A percentile compares a stretch with the other conserved stretches of the same genome.
phyloP scores from a whole-genome alignment of 2,113 vertebrate genomes.

The Sander vitreus region DNA sequence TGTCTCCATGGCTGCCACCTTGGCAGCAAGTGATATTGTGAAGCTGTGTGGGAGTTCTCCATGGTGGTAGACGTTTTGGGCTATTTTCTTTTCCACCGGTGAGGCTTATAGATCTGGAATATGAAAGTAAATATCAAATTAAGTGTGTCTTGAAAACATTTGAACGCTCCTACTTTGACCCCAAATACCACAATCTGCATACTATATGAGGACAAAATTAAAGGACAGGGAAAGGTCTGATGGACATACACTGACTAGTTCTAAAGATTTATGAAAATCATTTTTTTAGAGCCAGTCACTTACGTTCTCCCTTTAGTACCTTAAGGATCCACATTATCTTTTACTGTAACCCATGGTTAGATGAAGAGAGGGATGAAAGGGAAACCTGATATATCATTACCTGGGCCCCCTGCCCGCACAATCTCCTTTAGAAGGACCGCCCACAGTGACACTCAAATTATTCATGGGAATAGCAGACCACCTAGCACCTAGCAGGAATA shows the following conservation, averaged over 20 bases:
- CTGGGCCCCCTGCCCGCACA: conserved; percentile 66
- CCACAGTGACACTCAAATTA: conserved; percentile 81
- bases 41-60: conserved; percentile 66
- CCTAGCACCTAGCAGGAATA: conserved; percentile 73
- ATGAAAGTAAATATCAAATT: conserved; percentile 32
- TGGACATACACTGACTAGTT: neutral
- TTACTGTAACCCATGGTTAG: conserved; percentile 43
- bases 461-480: conserved; percentile 79
- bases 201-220: neutral
- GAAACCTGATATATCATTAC: conserved; percentile 72
- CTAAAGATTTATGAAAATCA: conserved; percentile 5
- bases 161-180: neutral
- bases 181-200: neutral
- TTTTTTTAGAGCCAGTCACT: neutral
- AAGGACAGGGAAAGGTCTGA: neutral
- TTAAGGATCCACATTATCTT: conserved; percentile 44
- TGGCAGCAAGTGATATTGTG: conserved; percentile 59
- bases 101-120: conserved; percentile 26
- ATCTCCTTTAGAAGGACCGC: conserved; percentile 76
- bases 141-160: neutral
- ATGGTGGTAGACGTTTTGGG: conserved; percentile 38
- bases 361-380: conserved; percentile 48
- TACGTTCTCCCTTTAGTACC: conserved; percentile 4
- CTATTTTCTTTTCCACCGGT: conserved; percentile 30
- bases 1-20: conserved; percentile 73